Evolutionary conservation across 2,113 vertebrate species (phyloP), one percentile per base, ranked within the genome.

Genomic region (Ceuthmochares aereus): DNA sequence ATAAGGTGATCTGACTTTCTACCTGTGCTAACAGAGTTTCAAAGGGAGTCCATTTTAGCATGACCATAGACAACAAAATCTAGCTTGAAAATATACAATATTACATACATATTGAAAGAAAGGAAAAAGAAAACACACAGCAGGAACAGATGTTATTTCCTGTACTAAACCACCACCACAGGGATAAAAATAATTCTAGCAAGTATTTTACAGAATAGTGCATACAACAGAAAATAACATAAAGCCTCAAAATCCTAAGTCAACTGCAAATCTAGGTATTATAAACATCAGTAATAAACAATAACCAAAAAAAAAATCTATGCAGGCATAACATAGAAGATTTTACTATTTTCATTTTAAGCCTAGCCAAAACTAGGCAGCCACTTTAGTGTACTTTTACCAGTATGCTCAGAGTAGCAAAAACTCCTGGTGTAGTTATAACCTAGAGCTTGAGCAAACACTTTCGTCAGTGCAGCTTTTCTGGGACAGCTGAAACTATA

Each of bases 101-200:
- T 74, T 62, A 45, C 47, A 92, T 74, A 92, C 40, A 90, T 37
- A 67, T 14, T 59, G 66, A 94, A 92, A 86, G 72, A 94, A 93
- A 91, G 78, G 67, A 79, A 78, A 82, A 93, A 79, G 30, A 20
- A 72, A 90, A 76, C 30, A 63, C 63, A 70, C 19, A 78, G 59
- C 64, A 95, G 89, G 86, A 97, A 95, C 60, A 67, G 56, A 91
- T 92, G 89, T 75, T 90, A 92, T 93, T 96, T 96, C 94, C 80
- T 92, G 73, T 29, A 93, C 60, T 92, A 95, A 95, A 93, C 78
- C 68, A 75, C 51, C 52, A 87, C 29, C 40, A 43, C 1, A 89
- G 62, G 66, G 30, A 91, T 74, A 93, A 91, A 96, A 95, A 89
- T 75, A 92, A 89, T 60, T 68, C 60, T 36, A 78, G 20, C 43